Evolutionary conservation across 2,888 invertebrate genomes (phyloP).

Genomic region (Dynastes hyllus): DNA sequence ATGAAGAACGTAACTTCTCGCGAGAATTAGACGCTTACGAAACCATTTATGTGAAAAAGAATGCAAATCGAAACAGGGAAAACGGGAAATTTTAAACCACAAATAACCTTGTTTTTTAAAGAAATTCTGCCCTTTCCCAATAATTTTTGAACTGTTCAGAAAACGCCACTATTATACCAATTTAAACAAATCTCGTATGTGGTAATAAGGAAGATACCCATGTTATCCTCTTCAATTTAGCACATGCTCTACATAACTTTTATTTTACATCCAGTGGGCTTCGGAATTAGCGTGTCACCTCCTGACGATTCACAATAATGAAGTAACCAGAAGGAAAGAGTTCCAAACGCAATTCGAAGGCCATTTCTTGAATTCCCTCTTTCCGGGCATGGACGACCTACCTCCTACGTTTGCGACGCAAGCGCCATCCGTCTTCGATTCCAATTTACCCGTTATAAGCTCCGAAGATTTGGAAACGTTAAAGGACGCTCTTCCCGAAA

Average conservation of each 20-base stretch:
- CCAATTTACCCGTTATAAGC: conserved; percentile 79
- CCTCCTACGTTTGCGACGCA: conserved; percentile 87
- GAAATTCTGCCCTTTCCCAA: no score
- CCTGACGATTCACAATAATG: conserved; percentile 87
- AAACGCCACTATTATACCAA: no score
- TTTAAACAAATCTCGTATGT: no score
- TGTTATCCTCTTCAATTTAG: neutral
- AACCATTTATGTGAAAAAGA: no score
- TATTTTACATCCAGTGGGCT: conserved; percentile 79
- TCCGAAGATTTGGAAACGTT: conserved; percentile 77
- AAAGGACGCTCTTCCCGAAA: conserved; percentile 77
- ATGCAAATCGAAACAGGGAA: no score
- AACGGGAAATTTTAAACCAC: no score
- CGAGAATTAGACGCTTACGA: no score
- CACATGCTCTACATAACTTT: neutral
- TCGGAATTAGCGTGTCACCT: conserved; percentile 86
- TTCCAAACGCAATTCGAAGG: conserved; percentile 87
- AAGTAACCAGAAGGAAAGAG: conserved; percentile 83
- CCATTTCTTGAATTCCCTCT: conserved; percentile 88
- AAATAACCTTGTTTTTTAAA: no score
- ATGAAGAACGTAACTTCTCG: no score
- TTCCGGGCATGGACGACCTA: conserved; percentile 92
- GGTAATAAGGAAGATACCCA: no score
- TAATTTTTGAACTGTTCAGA: no score
- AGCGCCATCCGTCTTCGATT: conserved; percentile 85